Evolutionary conservation across 2,888 invertebrate species (phyloP).

Genomic region (Rotaria macrura): DNA sequence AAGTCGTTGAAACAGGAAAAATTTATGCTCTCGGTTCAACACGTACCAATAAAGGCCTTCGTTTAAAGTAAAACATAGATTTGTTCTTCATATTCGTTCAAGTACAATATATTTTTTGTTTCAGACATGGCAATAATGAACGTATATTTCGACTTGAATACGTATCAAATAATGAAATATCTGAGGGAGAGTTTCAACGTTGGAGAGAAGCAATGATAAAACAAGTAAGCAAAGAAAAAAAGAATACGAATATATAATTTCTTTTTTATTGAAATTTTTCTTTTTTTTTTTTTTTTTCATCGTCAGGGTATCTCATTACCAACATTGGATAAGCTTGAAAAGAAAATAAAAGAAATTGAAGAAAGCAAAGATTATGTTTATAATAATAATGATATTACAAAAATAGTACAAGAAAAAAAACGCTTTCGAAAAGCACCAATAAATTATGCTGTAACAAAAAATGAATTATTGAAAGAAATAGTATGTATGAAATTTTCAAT

Average conservation of each 20-base stretch:
- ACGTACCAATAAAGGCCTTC: conserved; percentile 73
- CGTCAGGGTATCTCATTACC: conserved; percentile 22
- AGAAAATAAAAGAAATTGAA: conserved; percentile 27
- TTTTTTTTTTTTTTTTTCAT: neutral
- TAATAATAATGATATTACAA: conserved; percentile 29
- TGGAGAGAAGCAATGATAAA: conserved; percentile 72
- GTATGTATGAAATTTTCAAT: too few species aligned
- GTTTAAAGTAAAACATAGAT: conserved; percentile 48
- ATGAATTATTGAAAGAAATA: neutral
- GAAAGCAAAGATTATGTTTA: conserved; percentile 24
- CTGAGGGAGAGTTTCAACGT: conserved; percentile 77
- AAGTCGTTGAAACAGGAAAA: conserved; percentile 63
- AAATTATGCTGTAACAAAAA: conserved; percentile 1
- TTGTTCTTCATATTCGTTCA: too few species aligned
- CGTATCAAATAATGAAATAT: conserved; percentile 81
- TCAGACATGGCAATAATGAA: conserved; percentile 72
- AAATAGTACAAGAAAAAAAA: conserved; percentile 27
- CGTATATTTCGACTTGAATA: conserved; percentile 85
- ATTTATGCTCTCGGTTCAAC: conserved; percentile 74
- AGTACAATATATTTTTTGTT: neutral
- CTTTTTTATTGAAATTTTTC: too few species aligned
- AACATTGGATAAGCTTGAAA: conserved; percentile 26
- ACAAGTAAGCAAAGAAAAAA: conserved; percentile 12
- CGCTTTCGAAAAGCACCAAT: conserved; percentile 26
- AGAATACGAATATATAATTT: neutral